Evolutionary conservation across 1,140 invertebrate species (phyloP).

Genomic region (Bombus ignitus): DNA sequence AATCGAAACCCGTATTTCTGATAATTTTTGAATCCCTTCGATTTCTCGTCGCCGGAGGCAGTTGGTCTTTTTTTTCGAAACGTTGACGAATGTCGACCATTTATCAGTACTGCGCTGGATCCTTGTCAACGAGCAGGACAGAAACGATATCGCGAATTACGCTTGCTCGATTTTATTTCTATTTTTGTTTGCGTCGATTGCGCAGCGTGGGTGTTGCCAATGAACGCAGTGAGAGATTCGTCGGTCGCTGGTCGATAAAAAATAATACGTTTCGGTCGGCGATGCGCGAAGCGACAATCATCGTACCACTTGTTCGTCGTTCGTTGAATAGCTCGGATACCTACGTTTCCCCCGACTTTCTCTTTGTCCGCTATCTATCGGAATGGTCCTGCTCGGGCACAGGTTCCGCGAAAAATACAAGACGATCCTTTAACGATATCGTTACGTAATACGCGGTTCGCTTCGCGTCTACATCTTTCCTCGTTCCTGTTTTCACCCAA

Average conservation of each 20-base stretch:
- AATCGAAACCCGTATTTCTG: background rate
- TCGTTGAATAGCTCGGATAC: background rate
- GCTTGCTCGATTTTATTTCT: conserved; percentile 36
- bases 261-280: conserved; percentile 47
- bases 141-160: conserved; percentile 38
- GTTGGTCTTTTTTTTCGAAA: background rate
- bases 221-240: background rate
- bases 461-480: background rate
- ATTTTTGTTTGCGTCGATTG: conserved; percentile 7
- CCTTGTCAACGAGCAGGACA: conserved; percentile 12
- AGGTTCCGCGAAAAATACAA: no score
- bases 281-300: conserved; percentile 32
- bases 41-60: background rate
- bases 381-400: background rate
- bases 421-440: conserved; percentile 11
- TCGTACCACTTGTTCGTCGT: conserved; percentile 18
- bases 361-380: background rate
- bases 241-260: conserved; percentile 12
- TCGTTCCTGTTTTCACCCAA: background rate
- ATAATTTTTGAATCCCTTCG: background rate
- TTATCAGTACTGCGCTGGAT: background rate
- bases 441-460: background rate
- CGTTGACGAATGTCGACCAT: conserved; percentile 2
- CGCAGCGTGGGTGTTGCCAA: background rate
- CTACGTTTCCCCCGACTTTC: background rate